phyloP scores from a whole-genome alignment of 2,888 invertebrate genomes.

The Pollenia griseotomentosa region DNA sequence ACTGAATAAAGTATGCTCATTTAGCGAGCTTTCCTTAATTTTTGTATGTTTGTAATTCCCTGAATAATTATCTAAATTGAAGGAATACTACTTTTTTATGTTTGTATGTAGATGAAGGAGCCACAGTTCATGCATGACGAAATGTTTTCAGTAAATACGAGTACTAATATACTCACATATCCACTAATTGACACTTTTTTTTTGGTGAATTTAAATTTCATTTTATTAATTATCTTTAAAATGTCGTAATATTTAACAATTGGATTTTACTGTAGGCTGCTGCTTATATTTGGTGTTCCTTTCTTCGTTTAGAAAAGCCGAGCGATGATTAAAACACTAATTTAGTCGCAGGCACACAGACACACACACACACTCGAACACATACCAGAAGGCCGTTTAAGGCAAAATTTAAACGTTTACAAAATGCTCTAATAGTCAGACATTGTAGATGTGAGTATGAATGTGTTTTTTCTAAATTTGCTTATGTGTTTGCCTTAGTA shows the following conservation, averaged over 20 bases:
- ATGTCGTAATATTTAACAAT: slow-evolving; percentile 10
- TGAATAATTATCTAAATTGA: not conserved
- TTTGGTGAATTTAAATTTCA: not conserved
- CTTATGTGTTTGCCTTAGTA: not conserved
- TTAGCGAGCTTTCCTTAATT: no score
- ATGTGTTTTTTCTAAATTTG: not conserved
- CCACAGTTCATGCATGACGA: no score
- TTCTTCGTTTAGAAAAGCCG: not conserved
- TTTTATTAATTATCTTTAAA: slow-evolving; percentile 1
- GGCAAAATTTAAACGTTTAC: slow-evolving; percentile 38
- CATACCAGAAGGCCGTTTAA: slow-evolving; percentile 4
- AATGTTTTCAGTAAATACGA: no score
- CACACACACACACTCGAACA: not conserved
- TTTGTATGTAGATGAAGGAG: no score
- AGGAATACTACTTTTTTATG: no score
- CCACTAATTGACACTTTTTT: not conserved
- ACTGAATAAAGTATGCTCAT: not conserved
- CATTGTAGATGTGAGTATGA: not conserved
- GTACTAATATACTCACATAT: no score
- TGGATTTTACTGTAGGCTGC: not conserved
- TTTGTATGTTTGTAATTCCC: not conserved
- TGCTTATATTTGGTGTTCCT: not conserved
- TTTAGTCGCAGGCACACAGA: not conserved
- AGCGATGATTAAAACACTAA: not conserved
- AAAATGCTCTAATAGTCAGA: slow-evolving; percentile 9